phyloP scores from a whole-genome alignment of 2,888 invertebrate species.

The Zonitis immaculata region DNA sequence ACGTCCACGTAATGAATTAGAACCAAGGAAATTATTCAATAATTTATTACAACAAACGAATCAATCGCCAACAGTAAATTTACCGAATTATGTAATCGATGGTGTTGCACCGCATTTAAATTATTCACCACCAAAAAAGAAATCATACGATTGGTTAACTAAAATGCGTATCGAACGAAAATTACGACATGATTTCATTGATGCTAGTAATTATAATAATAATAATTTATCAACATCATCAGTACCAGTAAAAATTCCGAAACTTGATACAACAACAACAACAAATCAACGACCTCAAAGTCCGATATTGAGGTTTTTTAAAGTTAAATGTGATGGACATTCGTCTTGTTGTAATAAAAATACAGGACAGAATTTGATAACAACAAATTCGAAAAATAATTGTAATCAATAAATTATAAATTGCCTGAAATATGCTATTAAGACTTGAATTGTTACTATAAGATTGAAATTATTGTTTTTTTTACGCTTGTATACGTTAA shows the following conservation, averaged over 20 bases:
- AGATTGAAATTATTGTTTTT: no score
- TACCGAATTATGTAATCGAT: slow-evolving; percentile 72
- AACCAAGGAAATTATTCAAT: slow-evolving; percentile 50
- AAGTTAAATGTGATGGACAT: slow-evolving; percentile 27
- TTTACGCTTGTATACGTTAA: no score
- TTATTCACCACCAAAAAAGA: slow-evolving; percentile 65
- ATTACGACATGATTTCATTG: slow-evolving; percentile 34
- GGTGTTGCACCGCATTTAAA: slow-evolving; percentile 73
- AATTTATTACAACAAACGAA: slow-evolving; percentile 35
- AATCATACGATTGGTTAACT: slow-evolving; percentile 69
- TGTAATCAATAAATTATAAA: no score
- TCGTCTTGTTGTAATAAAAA: background rate
- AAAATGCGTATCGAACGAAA: slow-evolving; percentile 56
- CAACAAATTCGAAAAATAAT: no score
- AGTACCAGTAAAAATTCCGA: slow-evolving; percentile 34
- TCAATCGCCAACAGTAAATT: slow-evolving; percentile 57
- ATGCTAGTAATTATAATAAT: no score
- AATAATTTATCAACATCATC: slow-evolving; percentile 13
- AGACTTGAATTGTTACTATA: no score
- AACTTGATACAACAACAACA: slow-evolving; percentile 28
- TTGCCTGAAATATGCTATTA: no score
- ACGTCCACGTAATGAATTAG: slow-evolving; percentile 47
- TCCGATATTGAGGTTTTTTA: slow-evolving; percentile 40
- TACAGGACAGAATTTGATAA: background rate
- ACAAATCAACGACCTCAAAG: slow-evolving; percentile 29